These are phyloP conservation scores for Buathra laborator DNA, from an alignment of 2,888 invertebrate genomes.

Conservation along the genomic window DNA sequence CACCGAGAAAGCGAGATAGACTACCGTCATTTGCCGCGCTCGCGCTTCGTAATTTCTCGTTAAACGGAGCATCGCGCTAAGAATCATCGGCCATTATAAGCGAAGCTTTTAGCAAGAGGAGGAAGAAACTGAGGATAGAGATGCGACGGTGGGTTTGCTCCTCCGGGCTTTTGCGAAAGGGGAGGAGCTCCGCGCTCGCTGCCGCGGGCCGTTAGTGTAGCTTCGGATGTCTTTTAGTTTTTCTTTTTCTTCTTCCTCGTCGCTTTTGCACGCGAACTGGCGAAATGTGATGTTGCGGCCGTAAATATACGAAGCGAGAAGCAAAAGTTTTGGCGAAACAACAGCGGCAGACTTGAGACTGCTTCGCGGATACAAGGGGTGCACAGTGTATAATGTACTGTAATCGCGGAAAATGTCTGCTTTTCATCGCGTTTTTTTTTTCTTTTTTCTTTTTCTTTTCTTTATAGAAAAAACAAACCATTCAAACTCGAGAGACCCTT, in stretches of 20 bases:
- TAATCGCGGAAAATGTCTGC: constrained; percentile 13
- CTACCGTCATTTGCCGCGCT: background rate
- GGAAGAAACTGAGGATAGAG: constrained; percentile 5
- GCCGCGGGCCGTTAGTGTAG: background rate
- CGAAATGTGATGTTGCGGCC: constrained; percentile 19
- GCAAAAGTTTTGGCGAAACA: constrained; percentile 22
- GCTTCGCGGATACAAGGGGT: background rate
- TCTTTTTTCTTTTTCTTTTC: background rate
- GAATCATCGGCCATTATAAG: constrained; percentile 66
- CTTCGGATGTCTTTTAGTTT: constrained; percentile 5
- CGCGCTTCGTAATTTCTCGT: constrained; percentile 51
- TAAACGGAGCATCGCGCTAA: constrained; percentile 62
- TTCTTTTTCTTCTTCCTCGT: constrained; percentile 20
- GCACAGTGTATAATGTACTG: background rate
- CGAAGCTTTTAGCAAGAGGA: constrained; percentile 46
- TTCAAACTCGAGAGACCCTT: background rate
- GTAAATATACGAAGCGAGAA: background rate
- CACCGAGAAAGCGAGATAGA: background rate
- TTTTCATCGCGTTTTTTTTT: background rate
- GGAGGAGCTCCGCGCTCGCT: constrained; percentile 6
- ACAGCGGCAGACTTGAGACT: constrained; percentile 3
- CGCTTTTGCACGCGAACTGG: background rate
- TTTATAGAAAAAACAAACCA: constrained; percentile 16
- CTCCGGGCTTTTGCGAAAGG: background rate
- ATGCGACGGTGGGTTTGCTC: background rate